These are phyloP conservation scores for Acanthaster planci DNA, from an alignment of 35 echinoderm and acorn worm species.

Conservation along the genomic window DNA sequence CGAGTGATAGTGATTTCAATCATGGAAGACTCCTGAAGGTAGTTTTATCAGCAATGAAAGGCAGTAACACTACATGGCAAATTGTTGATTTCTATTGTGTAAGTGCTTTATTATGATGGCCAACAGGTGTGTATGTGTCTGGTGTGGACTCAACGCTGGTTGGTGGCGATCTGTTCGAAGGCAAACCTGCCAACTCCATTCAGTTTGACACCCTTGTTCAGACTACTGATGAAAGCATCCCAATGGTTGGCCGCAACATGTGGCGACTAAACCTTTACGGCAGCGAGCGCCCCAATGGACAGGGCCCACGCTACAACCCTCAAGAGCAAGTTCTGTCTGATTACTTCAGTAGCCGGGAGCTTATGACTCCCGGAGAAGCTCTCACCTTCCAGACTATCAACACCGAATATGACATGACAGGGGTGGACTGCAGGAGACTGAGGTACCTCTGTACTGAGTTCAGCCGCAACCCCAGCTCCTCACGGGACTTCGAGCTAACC, in stretches of 20 bases:
- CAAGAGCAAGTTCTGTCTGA: constrained; percentile 63
- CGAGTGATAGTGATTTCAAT: too few species aligned
- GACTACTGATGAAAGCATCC: constrained; percentile 50
- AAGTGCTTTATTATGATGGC: too few species aligned
- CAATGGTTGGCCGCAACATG: constrained; percentile 46
- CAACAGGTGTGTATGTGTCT: constrained; percentile 38
- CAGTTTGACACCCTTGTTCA: constrained; percentile 35
- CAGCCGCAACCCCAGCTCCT: constrained; percentile 46
- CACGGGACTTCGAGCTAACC: constrained; percentile 51
- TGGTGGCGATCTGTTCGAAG: constrained; percentile 33
- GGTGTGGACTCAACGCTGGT: neutral
- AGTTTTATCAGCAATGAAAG: too few species aligned
- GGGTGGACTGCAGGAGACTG: constrained; percentile 44
- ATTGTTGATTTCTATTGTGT: too few species aligned
- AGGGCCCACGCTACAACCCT: constrained; percentile 40
- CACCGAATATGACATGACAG: constrained; percentile 78
- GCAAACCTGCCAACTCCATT: constrained; percentile 49
- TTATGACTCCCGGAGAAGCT: constrained; percentile 44
- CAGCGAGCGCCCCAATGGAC: constrained; percentile 64
- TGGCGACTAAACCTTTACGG: constrained; percentile 67
- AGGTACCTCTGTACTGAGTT: constrained; percentile 68
- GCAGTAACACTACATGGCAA: too few species aligned
- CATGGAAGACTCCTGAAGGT: too few species aligned
- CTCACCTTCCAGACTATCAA: constrained; percentile 45
- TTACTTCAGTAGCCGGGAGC: constrained; percentile 52